A percentile compares a stretch with the other conserved stretches of the same genome.
These are phyloP conservation scores for Nipponacmea schrenckii DNA, from an alignment of 2,888 invertebrate genomes.

Conservation along the genomic window DNA sequence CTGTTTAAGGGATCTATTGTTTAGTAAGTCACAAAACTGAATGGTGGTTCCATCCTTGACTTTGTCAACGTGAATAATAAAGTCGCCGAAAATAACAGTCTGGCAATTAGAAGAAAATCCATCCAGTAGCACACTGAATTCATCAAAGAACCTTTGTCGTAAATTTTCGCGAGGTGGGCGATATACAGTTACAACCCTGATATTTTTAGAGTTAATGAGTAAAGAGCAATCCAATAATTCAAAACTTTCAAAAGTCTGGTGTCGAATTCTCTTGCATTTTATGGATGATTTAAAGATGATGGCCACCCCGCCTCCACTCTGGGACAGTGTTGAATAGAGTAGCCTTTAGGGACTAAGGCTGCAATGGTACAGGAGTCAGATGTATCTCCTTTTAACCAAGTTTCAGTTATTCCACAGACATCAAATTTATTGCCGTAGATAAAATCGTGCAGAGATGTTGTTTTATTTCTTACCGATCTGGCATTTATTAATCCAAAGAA, in stretches of 20 bases:
- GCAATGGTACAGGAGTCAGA: not conserved
- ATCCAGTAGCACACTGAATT: not conserved
- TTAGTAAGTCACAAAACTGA: not conserved
- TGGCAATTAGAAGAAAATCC: not conserved
- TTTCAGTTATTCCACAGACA: constrained; percentile 3
- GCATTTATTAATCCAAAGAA: not conserved
- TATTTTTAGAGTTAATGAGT: no score
- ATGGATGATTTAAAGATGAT: not conserved
- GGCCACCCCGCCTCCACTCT: not conserved
- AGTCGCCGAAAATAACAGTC: not conserved
- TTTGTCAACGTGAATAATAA: not conserved
- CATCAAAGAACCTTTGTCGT: no score
- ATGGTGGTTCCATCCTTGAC: not conserved
- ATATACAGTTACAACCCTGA: no score
- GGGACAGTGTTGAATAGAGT: not conserved
- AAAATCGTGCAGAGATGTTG: not conserved
- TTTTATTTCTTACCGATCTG: constrained; percentile 1
- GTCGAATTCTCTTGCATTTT: not conserved
- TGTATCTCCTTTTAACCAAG: not conserved
- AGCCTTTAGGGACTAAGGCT: not conserved
- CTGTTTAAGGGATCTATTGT: not conserved
- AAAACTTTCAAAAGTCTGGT: not conserved
- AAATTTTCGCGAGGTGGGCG: no score
- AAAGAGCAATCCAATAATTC: no score
- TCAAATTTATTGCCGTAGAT: not conserved